These are phyloP conservation scores for Bellardia pandia DNA, from an alignment of 2,888 invertebrate genomes.

Conservation along the genomic window DNA sequence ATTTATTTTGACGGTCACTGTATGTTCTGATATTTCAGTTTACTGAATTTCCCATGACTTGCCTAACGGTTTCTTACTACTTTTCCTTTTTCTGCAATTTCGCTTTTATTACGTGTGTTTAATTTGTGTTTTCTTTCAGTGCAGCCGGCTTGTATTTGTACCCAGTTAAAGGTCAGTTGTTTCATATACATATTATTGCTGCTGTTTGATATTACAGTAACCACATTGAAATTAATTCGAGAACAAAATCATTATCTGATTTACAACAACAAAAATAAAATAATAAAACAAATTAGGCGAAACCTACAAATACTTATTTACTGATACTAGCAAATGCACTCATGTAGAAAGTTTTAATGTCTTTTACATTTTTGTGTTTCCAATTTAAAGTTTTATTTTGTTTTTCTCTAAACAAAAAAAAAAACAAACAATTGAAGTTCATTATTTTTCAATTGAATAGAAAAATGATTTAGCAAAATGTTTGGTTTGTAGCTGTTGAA, in stretches of 20 bases:
- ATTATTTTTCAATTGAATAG: slow-evolving; percentile 53
- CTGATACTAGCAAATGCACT: slow-evolving; percentile 31
- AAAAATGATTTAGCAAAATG: slow-evolving; percentile 61
- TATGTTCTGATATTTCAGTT: too few relatives aligned
- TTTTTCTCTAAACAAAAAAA: slow-evolving; percentile 5
- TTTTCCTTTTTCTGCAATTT: neutral
- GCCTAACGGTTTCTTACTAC: neutral
- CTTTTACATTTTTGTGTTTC: slow-evolving; percentile 24
- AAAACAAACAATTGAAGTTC: slow-evolving; percentile 57
- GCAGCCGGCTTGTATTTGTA: slow-evolving; percentile 21
- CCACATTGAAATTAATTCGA: slow-evolving; percentile 59
- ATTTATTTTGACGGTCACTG: too few relatives aligned
- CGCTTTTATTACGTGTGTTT: neutral
- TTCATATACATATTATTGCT: slow-evolving; percentile 6
- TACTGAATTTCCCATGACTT: neutral
- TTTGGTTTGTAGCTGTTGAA: neutral
- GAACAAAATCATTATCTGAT: slow-evolving; percentile 46
- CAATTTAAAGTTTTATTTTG: slow-evolving; percentile 10
- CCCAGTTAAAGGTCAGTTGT: slow-evolving; percentile 55
- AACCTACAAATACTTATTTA: neutral
- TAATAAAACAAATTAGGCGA: neutral
- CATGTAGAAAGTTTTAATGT: slow-evolving; percentile 62
- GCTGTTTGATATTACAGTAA: slow-evolving; percentile 2
- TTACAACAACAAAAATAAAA: neutral
- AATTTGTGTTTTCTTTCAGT: slow-evolving; percentile 16